Evolutionary conservation across 2,113 vertebrate species (phyloP), one percentile per base, ranked within the genome.

Genomic region (Orthonyx spaldingii): DNA sequence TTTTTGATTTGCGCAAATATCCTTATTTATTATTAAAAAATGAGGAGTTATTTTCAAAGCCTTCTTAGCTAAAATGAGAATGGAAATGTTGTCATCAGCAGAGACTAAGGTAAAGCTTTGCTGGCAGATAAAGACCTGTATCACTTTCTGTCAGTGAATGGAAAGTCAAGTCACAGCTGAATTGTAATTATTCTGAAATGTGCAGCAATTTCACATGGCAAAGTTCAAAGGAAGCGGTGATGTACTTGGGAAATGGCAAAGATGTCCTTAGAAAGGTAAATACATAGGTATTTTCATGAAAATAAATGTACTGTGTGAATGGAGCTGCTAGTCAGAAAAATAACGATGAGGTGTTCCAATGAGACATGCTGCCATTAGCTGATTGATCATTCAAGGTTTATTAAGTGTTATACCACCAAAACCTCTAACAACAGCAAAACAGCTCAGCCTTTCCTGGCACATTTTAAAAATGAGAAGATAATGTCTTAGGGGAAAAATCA

Each of bases 191-290:
- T 94, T 95, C 84, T 87, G 92, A 94, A 87, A 90, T 11, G 69
- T 26, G 86, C 89, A 94, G 89, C 52, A 93, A 92, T 94, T 98
- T 95, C 81, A 55, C 64, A 56, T 70, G 70, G 88, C 89, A 94
- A 97, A 97, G 95, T 97, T 97, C 93, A 98, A 96, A 97, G 89
- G 72, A 94, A 95, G 70, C 71, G 35, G 47, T 92, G 95, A 94
- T 69, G 35, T 65, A 61, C 95, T 93, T 94, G 82, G 61, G 93
- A 97, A 92, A 90, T 55, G 83, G 65, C n/a, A 87, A 81, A 84
- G 74, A 82, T 95, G 74, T 74, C 78, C 60, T 81, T 90, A 87
- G 71, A 70, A 96, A 97, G 77, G 90, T 79, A 94, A 89, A 94
- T 68, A 86, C n/a, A 2, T 20, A 49, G 22, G 37, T 75, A 77